phyloP scores from a whole-genome alignment of 2,888 invertebrate species.

The Volucella zonaria region DNA sequence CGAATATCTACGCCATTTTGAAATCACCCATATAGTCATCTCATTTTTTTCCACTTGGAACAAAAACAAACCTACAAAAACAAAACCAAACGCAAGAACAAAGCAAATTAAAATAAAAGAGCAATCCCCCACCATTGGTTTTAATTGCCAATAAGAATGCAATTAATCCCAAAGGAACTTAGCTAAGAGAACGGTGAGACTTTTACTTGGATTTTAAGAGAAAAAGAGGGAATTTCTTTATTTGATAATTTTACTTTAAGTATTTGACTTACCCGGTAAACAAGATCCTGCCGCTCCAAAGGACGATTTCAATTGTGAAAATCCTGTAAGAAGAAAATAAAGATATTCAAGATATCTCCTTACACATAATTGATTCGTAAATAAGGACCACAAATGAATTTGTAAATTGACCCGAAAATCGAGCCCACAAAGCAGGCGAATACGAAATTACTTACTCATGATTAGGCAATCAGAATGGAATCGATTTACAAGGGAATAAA shows the following conservation, averaged over 20 bases:
- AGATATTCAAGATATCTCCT: constrained; percentile 34
- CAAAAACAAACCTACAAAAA: neutral
- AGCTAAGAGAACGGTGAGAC: constrained; percentile 10
- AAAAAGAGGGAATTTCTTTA: constrained; percentile 1
- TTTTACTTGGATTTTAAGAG: constrained; percentile 35
- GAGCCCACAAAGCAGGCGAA: constrained; percentile 1
- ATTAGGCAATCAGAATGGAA: constrained; percentile 47
- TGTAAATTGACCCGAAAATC: constrained; percentile 43
- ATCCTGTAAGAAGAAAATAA: constrained; percentile 77
- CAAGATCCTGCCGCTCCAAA: constrained; percentile 80
- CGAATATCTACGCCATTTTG: constrained; percentile 39
- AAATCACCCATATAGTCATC: constrained; percentile 13
- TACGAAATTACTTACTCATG: constrained; percentile 45
- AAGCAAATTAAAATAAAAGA: constrained; percentile 7
- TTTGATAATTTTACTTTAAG: constrained; percentile 36
- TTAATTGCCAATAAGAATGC: constrained; percentile 40
- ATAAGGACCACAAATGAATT: constrained; percentile 37
- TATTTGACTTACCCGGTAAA: constrained; percentile 79
- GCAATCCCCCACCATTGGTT: constrained; percentile 8
- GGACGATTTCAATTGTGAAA: constrained; percentile 80
- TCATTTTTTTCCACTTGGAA: neutral
- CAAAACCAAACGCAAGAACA: neutral
- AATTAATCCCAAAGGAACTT: constrained; percentile 4
- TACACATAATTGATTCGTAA: constrained; percentile 48
- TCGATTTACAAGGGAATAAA: constrained; percentile 32